A percentile compares a stretch with the other conserved stretches of the same genome.
phyloP scores from a whole-genome alignment of 2,888 invertebrate species.

The Eristalinus aeneus region DNA sequence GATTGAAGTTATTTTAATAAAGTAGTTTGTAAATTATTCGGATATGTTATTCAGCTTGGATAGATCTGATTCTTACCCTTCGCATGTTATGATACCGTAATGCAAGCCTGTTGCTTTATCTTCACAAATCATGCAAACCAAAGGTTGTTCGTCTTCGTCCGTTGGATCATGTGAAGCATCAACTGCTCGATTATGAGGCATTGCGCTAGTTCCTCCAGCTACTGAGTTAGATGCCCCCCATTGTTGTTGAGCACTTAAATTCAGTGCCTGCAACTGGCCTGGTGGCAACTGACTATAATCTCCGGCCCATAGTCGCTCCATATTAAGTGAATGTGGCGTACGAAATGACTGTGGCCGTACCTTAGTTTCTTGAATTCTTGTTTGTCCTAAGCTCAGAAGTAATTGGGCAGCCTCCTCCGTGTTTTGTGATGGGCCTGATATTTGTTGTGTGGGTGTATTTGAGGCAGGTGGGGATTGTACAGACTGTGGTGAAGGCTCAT shows the following conservation, averaged over 20 bases:
- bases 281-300: constrained; percentile 92
- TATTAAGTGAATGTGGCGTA: constrained; percentile 88
- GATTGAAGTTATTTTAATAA: too few relatives aligned
- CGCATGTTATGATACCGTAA: constrained; percentile 99
- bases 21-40: not conserved
- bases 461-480: constrained; percentile 81
- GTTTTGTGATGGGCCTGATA: constrained; percentile 81
- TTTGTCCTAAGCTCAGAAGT: constrained; percentile 88
- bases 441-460: constrained; percentile 76
- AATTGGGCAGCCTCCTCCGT: constrained; percentile 87
- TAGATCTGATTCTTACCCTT: constrained; percentile 84
- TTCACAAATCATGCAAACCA: constrained; percentile 99
- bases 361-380: constrained; percentile 82
- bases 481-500: constrained; percentile 82
- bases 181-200: constrained; percentile 74
- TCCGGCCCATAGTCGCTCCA: constrained; percentile 95
- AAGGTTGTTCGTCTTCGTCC: constrained; percentile 94
- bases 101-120: constrained; percentile 99
- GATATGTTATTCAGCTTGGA: not conserved
- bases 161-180: constrained; percentile 78
- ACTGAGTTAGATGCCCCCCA: constrained; percentile 79
- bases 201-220: constrained; percentile 56
- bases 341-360: constrained; percentile 81
- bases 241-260: constrained; percentile 85
- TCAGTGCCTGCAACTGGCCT: constrained; percentile 89